Evolutionary conservation across 2,797 vertebrate species (phyloP), one percentile per base, ranked within the genome.

Genomic region (Rhinella marina): DNA sequence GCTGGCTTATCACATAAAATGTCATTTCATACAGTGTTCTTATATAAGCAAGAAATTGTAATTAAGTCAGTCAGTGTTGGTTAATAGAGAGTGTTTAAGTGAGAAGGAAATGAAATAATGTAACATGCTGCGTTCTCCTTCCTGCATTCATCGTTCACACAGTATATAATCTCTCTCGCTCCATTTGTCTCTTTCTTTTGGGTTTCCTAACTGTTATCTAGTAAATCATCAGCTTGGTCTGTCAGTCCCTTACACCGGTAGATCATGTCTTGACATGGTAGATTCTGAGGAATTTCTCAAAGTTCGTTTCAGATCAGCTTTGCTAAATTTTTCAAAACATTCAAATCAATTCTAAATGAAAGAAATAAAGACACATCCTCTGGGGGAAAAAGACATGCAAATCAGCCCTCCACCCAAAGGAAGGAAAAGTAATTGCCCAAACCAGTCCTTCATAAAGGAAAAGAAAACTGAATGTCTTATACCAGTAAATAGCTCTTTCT

Each of bases 1-100:
- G 50, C 52, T 70, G n/a, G 25, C 81, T 83, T 83, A 83, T 72
- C 66, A 32, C 64, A 32, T 17, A 72, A 52, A 50, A 83, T 83
- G 81, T 57, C 81, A 70, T 72, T 72, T 70, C 29, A 70, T 82
- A 29, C 64, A 56, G 64, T 32, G 50, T 70, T 72, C 66, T 57
- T 32, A 54, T 56, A 70, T 13, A 14, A 54, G 50, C 52, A 50
- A 41, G 50, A 72, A 72, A 32, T 27, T 14, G 82, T 73, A 73
- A 73, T 83, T 83, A 72, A 72, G 32, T 23, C 12, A 25, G n/a
- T 61, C 56, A 27, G 29, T 52, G 80, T 52, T 25, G 68, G 52
- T 27, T 84, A 25, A 57, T 57, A 84, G 82, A 84, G 29, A 25
- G 66, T 2, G 56, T 25, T 0, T 48, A 66, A 57, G 77, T 50